Percentiles rank a stretch among this genome's conserved stretches.
phyloP scores from a whole-genome alignment of 2,888 invertebrate genomes.

The Acanthosepion esculentum region DNA sequence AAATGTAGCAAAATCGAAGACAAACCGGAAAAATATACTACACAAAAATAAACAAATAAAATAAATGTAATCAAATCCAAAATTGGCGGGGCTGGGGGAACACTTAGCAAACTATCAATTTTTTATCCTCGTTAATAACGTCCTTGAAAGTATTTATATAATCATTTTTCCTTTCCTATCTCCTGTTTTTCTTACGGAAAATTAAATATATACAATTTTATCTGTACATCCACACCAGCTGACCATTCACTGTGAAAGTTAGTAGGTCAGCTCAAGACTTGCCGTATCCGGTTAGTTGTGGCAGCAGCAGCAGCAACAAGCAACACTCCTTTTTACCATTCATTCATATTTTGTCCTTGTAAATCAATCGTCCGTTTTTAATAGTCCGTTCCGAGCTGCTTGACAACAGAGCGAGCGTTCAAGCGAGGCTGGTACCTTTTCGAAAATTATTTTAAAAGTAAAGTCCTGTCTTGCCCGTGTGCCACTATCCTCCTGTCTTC shows the following conservation, averaged over 20 bases:
- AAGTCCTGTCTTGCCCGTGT: background rate
- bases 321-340: background rate
- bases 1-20: background rate
- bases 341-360: constrained; percentile 6
- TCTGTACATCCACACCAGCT: background rate
- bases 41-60: background rate
- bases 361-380: background rate
- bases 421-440: background rate
- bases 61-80: background rate
- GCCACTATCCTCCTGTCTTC: background rate
- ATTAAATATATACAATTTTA: background rate
- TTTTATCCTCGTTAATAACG: background rate
- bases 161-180: background rate
- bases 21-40: background rate
- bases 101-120: background rate
- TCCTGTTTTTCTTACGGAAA: background rate
- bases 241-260: background rate
- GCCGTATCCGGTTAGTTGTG: background rate
- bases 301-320: background rate
- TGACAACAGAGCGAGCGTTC: constrained; percentile 18
- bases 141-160: background rate
- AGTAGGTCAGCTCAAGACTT: constrained; percentile 15
- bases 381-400: background rate
- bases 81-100: background rate
- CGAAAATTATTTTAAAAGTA: background rate